These are phyloP conservation scores for Smutsia gigantea DNA, from an alignment of 2,797 vertebrate genomes.

Conservation along the genomic window DNA sequence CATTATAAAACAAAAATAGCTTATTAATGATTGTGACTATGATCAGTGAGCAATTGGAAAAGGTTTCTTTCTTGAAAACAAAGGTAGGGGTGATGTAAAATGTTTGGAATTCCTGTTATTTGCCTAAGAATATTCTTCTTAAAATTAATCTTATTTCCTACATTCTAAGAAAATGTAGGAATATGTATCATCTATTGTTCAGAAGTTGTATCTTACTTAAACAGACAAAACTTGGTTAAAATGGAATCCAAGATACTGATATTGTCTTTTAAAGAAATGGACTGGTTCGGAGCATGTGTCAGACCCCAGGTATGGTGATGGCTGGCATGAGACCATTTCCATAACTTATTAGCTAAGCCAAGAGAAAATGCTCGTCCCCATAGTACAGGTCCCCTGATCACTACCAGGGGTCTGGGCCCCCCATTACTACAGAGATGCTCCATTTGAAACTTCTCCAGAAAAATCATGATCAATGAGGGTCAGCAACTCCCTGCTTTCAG, in stretches of 20 bases:
- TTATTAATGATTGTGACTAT: not conserved
- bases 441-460: not conserved
- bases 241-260: not conserved
- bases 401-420: not conserved
- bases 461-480: not conserved
- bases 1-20: not conserved
- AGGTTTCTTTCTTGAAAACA: constrained; percentile 30
- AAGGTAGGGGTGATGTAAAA: not conserved
- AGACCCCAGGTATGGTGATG: not conserved
- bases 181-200: not conserved
- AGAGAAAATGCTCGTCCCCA: not conserved
- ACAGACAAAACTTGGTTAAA: not conserved
- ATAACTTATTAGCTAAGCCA: not conserved
- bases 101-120: not conserved
- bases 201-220: not conserved
- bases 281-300: not conserved
- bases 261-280: not conserved
- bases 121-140: not conserved
- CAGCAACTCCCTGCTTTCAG: not conserved
- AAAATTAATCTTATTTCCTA: constrained; percentile 9
- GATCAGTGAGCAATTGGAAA: not conserved
- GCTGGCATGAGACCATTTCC: not conserved
- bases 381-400: not conserved
- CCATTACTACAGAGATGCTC: not conserved
- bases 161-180: constrained; percentile 26